These are phyloP conservation scores for Tethya wilhelma DNA, from an alignment of 37 sponge, comb jelly and placozoan genomes.

Conservation along the genomic window DNA sequence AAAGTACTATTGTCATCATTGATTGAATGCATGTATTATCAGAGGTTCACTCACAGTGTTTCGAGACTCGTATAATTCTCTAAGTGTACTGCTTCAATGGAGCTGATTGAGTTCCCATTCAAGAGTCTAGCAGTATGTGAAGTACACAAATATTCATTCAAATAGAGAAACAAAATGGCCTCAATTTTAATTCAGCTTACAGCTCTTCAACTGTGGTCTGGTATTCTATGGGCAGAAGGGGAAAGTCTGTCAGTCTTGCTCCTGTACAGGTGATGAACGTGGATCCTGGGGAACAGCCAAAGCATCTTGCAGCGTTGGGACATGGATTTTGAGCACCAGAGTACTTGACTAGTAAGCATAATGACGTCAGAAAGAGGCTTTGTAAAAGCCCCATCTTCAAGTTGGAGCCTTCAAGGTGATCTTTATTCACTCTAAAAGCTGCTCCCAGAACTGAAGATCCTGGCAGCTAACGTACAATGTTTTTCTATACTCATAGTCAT, in stretches of 20 bases:
- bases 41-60: neutral
- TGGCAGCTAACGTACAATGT: too few species aligned
- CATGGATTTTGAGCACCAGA: slow-evolving; percentile 15
- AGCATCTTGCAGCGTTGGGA: neutral
- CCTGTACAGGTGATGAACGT: slow-evolving; percentile 7
- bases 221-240: slow-evolving; percentile 1
- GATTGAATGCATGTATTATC: neutral
- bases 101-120: neutral
- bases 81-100: neutral
- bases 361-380: too few species aligned
- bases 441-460: too few species aligned
- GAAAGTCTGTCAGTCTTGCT: slow-evolving; percentile 7
- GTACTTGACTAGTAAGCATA: too few species aligned
- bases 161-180: neutral
- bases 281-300: neutral
- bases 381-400: too few species aligned
- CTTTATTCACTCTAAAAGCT: too few species aligned
- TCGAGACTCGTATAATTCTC: neutral
- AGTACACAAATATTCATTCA: neutral
- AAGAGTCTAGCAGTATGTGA: neutral
- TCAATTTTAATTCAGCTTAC: slow-evolving; percentile 15
- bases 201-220: neutral
- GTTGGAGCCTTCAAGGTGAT: neutral
- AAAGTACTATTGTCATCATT: too few species aligned
- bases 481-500: too few species aligned